Conservation (phyloP, 2,113 vertebrate species). For the Cynopterus brachyotis region DNA sequence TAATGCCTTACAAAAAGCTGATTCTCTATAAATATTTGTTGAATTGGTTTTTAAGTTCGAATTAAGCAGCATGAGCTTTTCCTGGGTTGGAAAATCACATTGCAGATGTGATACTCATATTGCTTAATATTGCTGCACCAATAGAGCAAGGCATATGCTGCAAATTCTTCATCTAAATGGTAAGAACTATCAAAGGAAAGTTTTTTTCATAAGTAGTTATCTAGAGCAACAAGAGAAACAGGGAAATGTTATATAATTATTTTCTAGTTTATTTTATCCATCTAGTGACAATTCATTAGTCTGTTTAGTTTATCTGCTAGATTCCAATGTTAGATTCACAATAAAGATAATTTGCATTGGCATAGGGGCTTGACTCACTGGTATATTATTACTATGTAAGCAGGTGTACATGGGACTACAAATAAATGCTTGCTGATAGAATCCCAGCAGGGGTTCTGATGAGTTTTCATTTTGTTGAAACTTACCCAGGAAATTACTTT, state of each 20-base stretch:
- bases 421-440: constrained; percentile 88
- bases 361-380: constrained; percentile 83
- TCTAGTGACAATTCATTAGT: constrained; percentile 54
- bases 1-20: neutral
- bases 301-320: constrained; percentile 61
- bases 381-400: constrained; percentile 86
- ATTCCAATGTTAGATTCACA: constrained; percentile 80
- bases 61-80: constrained; percentile 25
- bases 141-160: constrained; percentile 76
- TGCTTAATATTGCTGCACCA: constrained; percentile 63
- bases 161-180: constrained; percentile 77
- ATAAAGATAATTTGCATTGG: constrained; percentile 86
- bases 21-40: constrained; percentile 41
- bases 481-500: constrained; percentile 86
- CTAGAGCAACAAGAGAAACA: constrained; percentile 62
- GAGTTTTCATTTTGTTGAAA: constrained; percentile 87
- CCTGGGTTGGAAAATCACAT: constrained; percentile 36
- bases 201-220: constrained; percentile 62
- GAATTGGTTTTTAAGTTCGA: constrained; percentile 47
- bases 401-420: constrained; percentile 86
- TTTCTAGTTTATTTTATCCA: constrained; percentile 13
- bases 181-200: neutral
- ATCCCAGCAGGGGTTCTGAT: constrained; percentile 87
- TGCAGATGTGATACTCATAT: constrained; percentile 46
- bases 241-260: neutral